A percentile compares a stretch with the other conserved stretches of the same genome.
phyloP scores from a whole-genome alignment of 2,888 invertebrate genomes.

The Oasisia sp. region DNA sequence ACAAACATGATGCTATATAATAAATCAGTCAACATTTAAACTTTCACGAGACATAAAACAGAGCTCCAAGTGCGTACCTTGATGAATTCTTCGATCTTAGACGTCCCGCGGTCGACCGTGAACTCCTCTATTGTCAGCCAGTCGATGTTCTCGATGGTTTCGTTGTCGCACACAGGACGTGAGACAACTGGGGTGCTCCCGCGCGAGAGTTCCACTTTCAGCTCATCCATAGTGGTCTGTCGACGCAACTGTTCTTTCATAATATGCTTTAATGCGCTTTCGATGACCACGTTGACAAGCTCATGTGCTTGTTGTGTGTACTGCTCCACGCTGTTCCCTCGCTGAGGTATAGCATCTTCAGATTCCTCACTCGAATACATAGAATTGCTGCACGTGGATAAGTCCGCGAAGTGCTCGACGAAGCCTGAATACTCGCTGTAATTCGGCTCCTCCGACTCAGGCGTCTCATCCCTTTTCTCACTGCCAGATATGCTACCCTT shows the following conservation, averaged over 20 bases:
- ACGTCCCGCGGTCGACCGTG: slow-evolving; percentile 53
- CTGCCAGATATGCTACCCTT: not conserved
- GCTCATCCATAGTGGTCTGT: not conserved
- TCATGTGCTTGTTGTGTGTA: slow-evolving; percentile 50
- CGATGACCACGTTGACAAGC: slow-evolving; percentile 56
- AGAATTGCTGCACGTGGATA: not conserved
- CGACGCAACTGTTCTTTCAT: not conserved
- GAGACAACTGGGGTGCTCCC: not conserved
- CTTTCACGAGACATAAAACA: not conserved
- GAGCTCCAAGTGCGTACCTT: slow-evolving; percentile 47
- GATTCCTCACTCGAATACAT: not conserved
- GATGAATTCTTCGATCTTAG: slow-evolving; percentile 63
- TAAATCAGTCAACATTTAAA: too few species aligned
- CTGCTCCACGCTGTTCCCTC: not conserved
- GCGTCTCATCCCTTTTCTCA: not conserved
- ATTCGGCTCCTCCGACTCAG: not conserved
- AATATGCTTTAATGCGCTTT: slow-evolving; percentile 40
- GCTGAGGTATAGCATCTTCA: not conserved
- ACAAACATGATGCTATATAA: too few species aligned
- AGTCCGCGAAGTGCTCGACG: not conserved
- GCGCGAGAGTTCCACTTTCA: not conserved
- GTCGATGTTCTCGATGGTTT: slow-evolving; percentile 56
- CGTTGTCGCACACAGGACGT: not conserved
- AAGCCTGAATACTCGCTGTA: not conserved
- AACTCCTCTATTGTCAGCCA: slow-evolving; percentile 63